Base-by-base conservation (phyloP, 2,113 vertebrate genomes). In the Bubo blakistoni region DNA sequence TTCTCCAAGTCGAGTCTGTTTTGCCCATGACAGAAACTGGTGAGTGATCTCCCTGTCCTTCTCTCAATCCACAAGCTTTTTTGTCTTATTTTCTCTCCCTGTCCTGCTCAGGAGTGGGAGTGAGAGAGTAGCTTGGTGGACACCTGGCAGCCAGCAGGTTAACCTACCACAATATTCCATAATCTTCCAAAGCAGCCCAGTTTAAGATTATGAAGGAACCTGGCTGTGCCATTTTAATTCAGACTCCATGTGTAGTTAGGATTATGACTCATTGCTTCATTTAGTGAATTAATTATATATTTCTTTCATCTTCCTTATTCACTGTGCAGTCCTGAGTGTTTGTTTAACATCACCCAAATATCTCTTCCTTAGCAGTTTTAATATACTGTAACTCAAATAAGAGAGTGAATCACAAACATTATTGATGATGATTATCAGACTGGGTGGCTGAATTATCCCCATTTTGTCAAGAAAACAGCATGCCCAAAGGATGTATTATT, bases 21-120 rank as follows among this genome's bases (percentile, higher is more conserved):
- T 66, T 44, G 19, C 6, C 11, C 4, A 12, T 16, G 16, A 61
- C 0, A 1, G 32, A 26, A 51, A 58, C 0, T 67, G n/a, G 20
- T 49, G 40, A 67, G 18, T 12, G 42, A 65, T 42, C 5, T 72
- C 26, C 26, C 11, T 36, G 32, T 19, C 19, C 40, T 40, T 40
- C 18, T 49, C 36, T 61, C 16, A 82, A 9, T 61, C 24, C 29
- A 24, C 1, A 3, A 38, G 3, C 9, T 26, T 29, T 59, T 36
- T 32, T 44, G 5, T 15, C 22, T 44, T 57, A 46, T 87, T 58
- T 30, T 21, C 17, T 51, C 14, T 12, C 8, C 12, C 13, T 52
- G 10, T 29, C 9, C 62, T 25, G 16, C 34, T 76, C 29, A 40
- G 40, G 11, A 69, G 24, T 54, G 16, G 13, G 25, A 55, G 40